Evolutionary conservation across 2,888 invertebrate genomes (phyloP), one percentile per base, ranked within the genome.

Genomic region (Buathra laborator): DNA sequence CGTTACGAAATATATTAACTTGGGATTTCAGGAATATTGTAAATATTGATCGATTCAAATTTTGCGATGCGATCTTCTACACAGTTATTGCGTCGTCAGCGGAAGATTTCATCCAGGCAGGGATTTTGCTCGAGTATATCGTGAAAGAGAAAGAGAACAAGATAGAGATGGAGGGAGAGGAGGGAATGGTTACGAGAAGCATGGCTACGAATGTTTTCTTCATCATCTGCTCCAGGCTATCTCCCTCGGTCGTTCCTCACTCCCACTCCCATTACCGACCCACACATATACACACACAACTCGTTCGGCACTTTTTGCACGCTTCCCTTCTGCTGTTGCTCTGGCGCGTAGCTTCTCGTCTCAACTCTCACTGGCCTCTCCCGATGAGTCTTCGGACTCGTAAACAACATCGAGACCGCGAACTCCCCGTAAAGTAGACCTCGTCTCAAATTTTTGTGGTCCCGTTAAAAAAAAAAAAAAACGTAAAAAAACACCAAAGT

Each of bases 141-240:
- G 24, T 12, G 0, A 19, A 19, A 9, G 37, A 7, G 37, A 37
- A 37, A 37, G 37, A 37, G 37, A 37, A 37, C 37, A 7, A 37
- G 0, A 37, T 37, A 37, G 7, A 37, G 7, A 37, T 37, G 37
- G 37, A 37, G 37, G 7, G 7, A 37, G 7, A 37, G 37, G 9
- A 37, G 37, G 37, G 37, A 56, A 56, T 3, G 24, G 94, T 94
- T 94, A 93, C 94, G 94, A 93, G 94, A 93, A 94, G 94, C 92
- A 62, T 74, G 29, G 62, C 74, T 5, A 51, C 16, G 70, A 51
- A 48, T 16, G 51, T 70, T 51, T 70, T 70, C 51, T 70, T 62
- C 62, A 62, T 62, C 62, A 62, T 70, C 70, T 51, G 70, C 46
- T 51, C 51, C 51, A 16, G 70, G 32, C 70, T 62, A 62, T 44